Base-by-base conservation (phyloP, 2,888 invertebrate genomes). In the Loripinus fragilis region DNA sequence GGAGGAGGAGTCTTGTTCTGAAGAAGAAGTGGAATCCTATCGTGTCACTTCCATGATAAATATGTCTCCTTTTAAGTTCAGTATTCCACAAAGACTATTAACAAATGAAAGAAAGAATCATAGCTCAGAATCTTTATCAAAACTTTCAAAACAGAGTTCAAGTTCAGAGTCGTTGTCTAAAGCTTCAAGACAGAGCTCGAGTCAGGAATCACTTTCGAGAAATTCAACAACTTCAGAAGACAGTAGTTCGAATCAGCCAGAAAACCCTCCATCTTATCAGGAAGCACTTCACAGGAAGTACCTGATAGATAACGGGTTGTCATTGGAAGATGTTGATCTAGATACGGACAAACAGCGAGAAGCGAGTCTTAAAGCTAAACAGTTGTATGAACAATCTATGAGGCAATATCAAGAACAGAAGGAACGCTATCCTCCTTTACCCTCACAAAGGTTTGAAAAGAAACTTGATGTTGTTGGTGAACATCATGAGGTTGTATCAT, bases 331-430 rank as follows among this genome's bases (percentile, higher is more conserved):
- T 52, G 78, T 78, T 25, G 90, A 89, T 33, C 78, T 71, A 33
- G 81, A 85, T 45, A 73, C 77, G 17, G 66, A 82, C 52, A 78
- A 75, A 64, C 91, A 92, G 75, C 86, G 85, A 55, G 86, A 86
- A 71, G 89, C 86, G 12, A 92, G 90, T 85, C 80, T 87, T 23
- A 85, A 81, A 38, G 93, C 92, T 17, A 88, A 87, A 75, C 78
- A 87, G 45, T 80, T 93, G 64, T 92, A 92, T 79, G 87, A 90
- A 75, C 85, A 91, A 52, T 91, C 91, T 0, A 78, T 90, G 73
- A 73, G 69, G 65, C 85, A 84, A 67, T 85, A 82, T 64, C 81
- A 83, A 60, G 87, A 87, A 48, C 78, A 83, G 33, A 45, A 71
- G 45, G 74, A 74, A 30, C 66, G 76, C 38, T 28, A 68, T 60